Conservation (phyloP, 2,113 vertebrate genomes). For the Eurystomus gularis region DNA sequence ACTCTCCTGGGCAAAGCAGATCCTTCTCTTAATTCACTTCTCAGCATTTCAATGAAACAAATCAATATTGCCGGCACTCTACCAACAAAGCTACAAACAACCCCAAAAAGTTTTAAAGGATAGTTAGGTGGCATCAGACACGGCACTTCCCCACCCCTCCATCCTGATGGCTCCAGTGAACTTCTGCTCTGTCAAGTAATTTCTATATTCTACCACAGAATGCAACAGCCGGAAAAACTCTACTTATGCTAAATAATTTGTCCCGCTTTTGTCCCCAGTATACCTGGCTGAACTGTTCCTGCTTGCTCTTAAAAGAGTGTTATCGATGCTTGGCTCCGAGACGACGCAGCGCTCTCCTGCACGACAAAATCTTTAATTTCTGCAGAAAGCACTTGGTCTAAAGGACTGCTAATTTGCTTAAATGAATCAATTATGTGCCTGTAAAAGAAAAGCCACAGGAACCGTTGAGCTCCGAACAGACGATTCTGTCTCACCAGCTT, state of each 20-base stretch:
- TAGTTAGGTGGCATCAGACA: not conserved
- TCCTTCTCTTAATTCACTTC: not conserved
- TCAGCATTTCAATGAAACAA: not conserved
- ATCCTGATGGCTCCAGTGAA: fast-evolving
- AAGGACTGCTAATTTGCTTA: not conserved
- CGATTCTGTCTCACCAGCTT: not conserved
- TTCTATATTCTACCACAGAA: not conserved
- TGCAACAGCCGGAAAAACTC: not conserved
- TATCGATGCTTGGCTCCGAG: not conserved
- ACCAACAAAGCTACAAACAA: not conserved
- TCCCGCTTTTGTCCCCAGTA: not conserved
- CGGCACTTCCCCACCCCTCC: not conserved
- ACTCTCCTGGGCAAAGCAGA: not conserved
- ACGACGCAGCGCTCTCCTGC: not conserved
- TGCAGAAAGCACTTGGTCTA: not conserved
- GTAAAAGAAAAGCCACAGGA: not conserved
- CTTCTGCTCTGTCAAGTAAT: not conserved
- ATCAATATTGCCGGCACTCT: not conserved
- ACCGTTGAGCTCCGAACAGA: not conserved
- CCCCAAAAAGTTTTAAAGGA: not conserved
- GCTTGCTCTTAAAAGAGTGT: not conserved
- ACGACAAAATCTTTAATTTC: not conserved
- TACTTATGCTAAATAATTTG: not conserved
- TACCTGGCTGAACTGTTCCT: not conserved
- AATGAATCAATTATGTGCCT: not conserved